Conservation (phyloP, 2,888 invertebrate species). For the Eustalomyia histrio region DNA sequence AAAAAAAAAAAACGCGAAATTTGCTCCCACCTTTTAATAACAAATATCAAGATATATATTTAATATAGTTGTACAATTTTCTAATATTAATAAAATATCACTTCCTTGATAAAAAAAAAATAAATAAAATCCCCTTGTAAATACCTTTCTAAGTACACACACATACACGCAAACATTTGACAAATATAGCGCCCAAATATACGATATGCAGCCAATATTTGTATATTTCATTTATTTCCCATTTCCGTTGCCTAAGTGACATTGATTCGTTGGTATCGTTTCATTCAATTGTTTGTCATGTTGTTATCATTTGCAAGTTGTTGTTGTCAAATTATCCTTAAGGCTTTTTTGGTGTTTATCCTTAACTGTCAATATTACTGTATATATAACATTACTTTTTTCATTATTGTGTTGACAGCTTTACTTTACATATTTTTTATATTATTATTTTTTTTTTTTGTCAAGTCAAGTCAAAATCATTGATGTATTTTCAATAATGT, state of each 20-base stretch:
- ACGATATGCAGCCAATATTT: conserved; percentile 64
- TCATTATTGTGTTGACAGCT: conserved; percentile 58
- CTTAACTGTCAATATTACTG: conserved; percentile 45
- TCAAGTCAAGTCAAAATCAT: conserved; percentile 39
- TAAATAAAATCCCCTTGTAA: conserved; percentile 41
- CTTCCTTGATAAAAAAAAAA: not conserved
- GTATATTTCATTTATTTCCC: conserved; percentile 52
- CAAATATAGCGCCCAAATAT: conserved; percentile 55
- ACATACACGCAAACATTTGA: conserved; percentile 10
- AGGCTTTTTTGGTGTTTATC: conserved; percentile 44
- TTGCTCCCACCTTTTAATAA: conserved; percentile 22
- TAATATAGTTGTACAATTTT: conserved; percentile 37
- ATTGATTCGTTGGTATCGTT: conserved; percentile 59
- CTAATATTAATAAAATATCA: conserved; percentile 58
- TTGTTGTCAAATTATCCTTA: conserved; percentile 61
- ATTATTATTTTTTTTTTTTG: conserved; percentile 29
- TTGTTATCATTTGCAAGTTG: conserved; percentile 18
- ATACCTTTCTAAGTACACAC: conserved; percentile 27
- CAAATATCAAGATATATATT: conserved; percentile 50
- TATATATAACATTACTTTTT: conserved; percentile 30
- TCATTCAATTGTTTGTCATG: conserved; percentile 42
- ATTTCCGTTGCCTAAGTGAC: conserved; percentile 65
- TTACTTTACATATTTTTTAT: conserved; percentile 32
- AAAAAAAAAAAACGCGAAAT: conserved; percentile 11
- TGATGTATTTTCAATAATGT: conserved; percentile 64